Percentiles rank a stretch among this genome's conserved stretches.
Conservation (phyloP, 1,140 invertebrate species). For the Tetranychus urticae region DNA sequence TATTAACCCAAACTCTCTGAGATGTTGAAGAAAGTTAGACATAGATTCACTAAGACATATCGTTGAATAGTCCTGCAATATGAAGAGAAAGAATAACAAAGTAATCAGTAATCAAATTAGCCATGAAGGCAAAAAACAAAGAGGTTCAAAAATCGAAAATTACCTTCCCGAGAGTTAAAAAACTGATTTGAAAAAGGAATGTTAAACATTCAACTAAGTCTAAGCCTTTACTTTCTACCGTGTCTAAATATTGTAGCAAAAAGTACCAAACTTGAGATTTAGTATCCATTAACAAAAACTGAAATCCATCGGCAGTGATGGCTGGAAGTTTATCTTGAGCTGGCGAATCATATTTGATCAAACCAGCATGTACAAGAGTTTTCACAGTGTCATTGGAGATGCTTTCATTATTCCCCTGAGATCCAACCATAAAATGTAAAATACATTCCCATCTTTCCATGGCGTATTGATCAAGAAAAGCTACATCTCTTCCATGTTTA, state of each 20-base stretch:
- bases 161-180: slow-evolving; percentile 77
- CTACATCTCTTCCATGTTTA: slow-evolving; percentile 60
- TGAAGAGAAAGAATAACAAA: slow-evolving; percentile 10
- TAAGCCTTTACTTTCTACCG: slow-evolving; percentile 50
- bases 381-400: slow-evolving; percentile 78
- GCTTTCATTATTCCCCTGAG: slow-evolving; percentile 42
- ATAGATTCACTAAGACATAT: slow-evolving; percentile 73
- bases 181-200: slow-evolving; percentile 86
- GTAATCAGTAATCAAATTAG: slow-evolving; percentile 18
- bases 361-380: slow-evolving; percentile 64
- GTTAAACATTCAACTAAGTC: slow-evolving; percentile 71
- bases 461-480: slow-evolving; percentile 75
- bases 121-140: slow-evolving; percentile 12
- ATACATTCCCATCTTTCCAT: slow-evolving; percentile 87
- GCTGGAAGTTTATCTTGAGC: slow-evolving; percentile 40
- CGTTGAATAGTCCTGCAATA: slow-evolving; percentile 66
- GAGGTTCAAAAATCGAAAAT: slow-evolving; percentile 7
- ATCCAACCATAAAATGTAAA: slow-evolving; percentile 86
- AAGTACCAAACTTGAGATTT: slow-evolving; percentile 85
- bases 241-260: slow-evolving; percentile 80
- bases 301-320: slow-evolving; percentile 77
- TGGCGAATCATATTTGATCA: slow-evolving; percentile 52
- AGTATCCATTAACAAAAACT: slow-evolving; percentile 79
- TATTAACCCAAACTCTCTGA: slow-evolving; percentile 86
- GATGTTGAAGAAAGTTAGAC: slow-evolving; percentile 71